phyloP scores from a whole-genome alignment of 2,888 invertebrate genomes.

The Nomada fabriciana region DNA sequence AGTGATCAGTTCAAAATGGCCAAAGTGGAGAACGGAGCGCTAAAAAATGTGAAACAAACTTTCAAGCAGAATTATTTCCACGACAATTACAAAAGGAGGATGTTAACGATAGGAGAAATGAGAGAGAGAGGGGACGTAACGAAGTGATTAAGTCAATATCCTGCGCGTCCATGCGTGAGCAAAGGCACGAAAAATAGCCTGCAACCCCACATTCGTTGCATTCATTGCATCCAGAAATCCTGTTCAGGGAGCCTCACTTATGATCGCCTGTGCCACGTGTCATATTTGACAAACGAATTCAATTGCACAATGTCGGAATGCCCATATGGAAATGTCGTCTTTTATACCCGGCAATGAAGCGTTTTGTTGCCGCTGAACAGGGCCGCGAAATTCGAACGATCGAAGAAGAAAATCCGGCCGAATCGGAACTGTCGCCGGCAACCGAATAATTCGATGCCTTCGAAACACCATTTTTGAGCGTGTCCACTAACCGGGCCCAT shows the following conservation, averaged over 20 bases:
- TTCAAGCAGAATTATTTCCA: too few relatives aligned
- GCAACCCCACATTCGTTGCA: neutral
- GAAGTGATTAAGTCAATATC: constrained; percentile 26
- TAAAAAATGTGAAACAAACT: too few relatives aligned
- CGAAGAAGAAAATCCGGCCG: constrained; percentile 34
- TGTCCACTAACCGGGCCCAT: constrained; percentile 24
- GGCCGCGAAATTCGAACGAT: constrained; percentile 31
- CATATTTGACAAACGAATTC: constrained; percentile 44
- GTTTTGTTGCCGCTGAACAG: constrained; percentile 28
- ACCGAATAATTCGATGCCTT: constrained; percentile 39
- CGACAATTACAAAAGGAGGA: neutral
- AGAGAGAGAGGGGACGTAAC: neutral
- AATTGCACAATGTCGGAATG: constrained; percentile 9
- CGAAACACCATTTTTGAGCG: constrained; percentile 29
- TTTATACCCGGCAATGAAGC: constrained; percentile 35
- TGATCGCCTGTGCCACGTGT: constrained; percentile 7
- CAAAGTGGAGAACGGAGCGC: too few relatives aligned
- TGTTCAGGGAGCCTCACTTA: constrained; percentile 10
- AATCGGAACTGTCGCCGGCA: constrained; percentile 36
- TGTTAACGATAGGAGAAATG: neutral
- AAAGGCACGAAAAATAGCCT: neutral
- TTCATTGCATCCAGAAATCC: neutral
- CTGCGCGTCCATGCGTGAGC: constrained; percentile 14
- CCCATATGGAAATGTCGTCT: constrained; percentile 38
- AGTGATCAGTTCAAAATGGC: too few relatives aligned